phyloP scores from a whole-genome alignment of 2,113 vertebrate species.

The Epinephelus moara region DNA sequence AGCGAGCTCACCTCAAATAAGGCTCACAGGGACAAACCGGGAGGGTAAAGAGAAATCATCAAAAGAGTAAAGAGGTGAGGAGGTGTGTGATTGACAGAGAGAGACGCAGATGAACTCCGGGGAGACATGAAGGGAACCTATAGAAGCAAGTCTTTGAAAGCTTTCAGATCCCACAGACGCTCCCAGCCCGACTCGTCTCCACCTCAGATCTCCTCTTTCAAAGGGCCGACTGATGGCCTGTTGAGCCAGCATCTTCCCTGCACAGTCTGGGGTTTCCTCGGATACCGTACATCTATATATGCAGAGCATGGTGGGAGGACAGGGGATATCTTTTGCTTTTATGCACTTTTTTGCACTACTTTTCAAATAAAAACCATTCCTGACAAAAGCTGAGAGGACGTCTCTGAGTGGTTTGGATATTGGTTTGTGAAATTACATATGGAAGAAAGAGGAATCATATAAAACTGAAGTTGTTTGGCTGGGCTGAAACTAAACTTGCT shows the following conservation, averaged over 20 bases:
- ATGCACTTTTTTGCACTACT: not conserved
- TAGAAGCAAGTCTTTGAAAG: conserved; percentile 27
- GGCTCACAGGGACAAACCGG: not conserved
- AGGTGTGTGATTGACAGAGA: conserved; percentile 13
- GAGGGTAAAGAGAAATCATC: conserved; percentile 5
- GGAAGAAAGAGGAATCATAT: too few relatives aligned
- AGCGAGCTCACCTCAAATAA: not conserved
- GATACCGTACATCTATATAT: not conserved
- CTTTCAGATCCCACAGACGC: conserved; percentile 4
- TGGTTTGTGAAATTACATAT: too few relatives aligned
- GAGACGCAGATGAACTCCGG: conserved; percentile 1
- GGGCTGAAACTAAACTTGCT: too few relatives aligned
- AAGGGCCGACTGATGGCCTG: conserved; percentile 11
- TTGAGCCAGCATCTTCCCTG: conserved; percentile 8
- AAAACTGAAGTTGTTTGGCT: too few relatives aligned
- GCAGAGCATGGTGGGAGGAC: not conserved
- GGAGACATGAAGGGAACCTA: conserved; percentile 26
- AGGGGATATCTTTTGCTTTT: not conserved
- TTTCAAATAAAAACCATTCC: not conserved
- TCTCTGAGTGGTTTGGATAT: too few relatives aligned
- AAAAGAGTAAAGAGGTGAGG: not conserved
- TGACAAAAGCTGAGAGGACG: too few relatives aligned
- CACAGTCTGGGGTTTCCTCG: conserved; percentile 7
- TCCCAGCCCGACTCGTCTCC: conserved; percentile 2
- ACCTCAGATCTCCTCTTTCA: conserved; percentile 49